Base-by-base conservation (phyloP, 2,113 vertebrate species). In the Oreotrochilus melanogaster region DNA sequence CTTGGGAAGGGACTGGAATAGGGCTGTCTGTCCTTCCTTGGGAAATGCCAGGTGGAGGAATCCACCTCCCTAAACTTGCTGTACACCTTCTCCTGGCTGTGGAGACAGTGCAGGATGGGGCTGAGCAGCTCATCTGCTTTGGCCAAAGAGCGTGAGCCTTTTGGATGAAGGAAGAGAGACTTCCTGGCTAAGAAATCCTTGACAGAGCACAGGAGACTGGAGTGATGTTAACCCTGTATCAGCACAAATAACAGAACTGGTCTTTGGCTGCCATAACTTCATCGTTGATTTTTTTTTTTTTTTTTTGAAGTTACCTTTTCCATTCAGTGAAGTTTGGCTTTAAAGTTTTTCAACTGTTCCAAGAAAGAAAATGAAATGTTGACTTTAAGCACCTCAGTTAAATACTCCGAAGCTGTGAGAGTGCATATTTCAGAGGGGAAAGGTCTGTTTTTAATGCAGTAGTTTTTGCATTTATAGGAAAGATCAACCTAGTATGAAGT, bases 381-480 rank as follows among this genome's bases (percentile, higher is more conserved):
- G 88, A 76, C 80, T 88, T 87, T 72, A 86, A 90, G 48, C 78
- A 78, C 82, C 81, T 90, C 37, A 2, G 60, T 94, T 86, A 87
- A 97, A 92, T 30, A 70, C 39, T 78, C 56, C 6, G 30, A 53
- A 75, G 83, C 82, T 74, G 88, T 94, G 70, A 83, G 82, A 94
- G 86, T 74, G 53, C n/a, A 2, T 58, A 48, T 95, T 95, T 95
- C 67, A 30, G 54, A 78, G 61, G 30, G 78, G 78, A 93, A 80
- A 88, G 42, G 86, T 93, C 74, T 95, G 67, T 0, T 65, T 95
- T 96, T 65, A 82, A 78, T 75, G 90, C 65, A 67, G 56, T 65
- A 87, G 83, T 91, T 39, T 39, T 92, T 85, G 72, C 92, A 78
- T 96, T 96, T 95, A 95, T 91, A 83, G 89, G 93, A 88, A 92